Conservation (phyloP, 2,888 invertebrate species). For the Pyrgus malvae region DNA sequence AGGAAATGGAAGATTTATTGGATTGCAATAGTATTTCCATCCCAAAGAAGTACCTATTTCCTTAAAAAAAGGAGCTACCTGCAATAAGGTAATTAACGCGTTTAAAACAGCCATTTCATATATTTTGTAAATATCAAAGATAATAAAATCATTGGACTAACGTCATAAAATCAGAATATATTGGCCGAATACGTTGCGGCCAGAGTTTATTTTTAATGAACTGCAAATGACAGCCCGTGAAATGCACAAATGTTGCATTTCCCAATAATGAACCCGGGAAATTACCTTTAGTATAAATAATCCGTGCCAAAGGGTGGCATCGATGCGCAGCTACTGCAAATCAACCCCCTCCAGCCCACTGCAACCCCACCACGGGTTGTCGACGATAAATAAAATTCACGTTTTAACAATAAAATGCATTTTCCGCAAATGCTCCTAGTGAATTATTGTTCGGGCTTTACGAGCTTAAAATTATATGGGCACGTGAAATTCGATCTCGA, state of each 20-base stretch:
- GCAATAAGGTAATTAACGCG: slow-evolving; percentile 25
- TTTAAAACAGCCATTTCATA: slow-evolving; percentile 12
- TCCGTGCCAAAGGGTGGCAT: slow-evolving; percentile 77
- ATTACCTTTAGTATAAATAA: slow-evolving; percentile 81
- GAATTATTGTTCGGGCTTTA: slow-evolving; percentile 79
- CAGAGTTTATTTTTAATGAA: slow-evolving; percentile 64
- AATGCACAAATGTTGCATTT: slow-evolving; percentile 77
- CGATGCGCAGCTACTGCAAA: slow-evolving; percentile 78
- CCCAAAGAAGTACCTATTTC: background rate
- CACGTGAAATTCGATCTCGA: slow-evolving; percentile 80
- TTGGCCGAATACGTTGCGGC: slow-evolving; percentile 31
- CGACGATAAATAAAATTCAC: slow-evolving; percentile 82
- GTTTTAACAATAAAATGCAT: slow-evolving; percentile 83
- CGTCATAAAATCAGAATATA: slow-evolving; percentile 26
- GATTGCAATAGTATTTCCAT: too few relatives aligned
- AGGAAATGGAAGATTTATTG: too few relatives aligned
- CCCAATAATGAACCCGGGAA: slow-evolving; percentile 78
- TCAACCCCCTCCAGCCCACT: slow-evolving; percentile 58
- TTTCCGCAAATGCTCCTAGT: slow-evolving; percentile 80
- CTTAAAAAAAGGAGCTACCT: background rate
- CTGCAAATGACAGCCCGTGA: slow-evolving; percentile 72
- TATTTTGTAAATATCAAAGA: slow-evolving; percentile 17
- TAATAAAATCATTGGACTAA: slow-evolving; percentile 18
- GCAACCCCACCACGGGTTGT: slow-evolving; percentile 64
- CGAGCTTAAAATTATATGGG: slow-evolving; percentile 81